A percentile compares a stretch with the other conserved stretches of the same genome.
Conservation (phyloP, 2,113 vertebrate genomes). For the Thalassoma bifasciatum region DNA sequence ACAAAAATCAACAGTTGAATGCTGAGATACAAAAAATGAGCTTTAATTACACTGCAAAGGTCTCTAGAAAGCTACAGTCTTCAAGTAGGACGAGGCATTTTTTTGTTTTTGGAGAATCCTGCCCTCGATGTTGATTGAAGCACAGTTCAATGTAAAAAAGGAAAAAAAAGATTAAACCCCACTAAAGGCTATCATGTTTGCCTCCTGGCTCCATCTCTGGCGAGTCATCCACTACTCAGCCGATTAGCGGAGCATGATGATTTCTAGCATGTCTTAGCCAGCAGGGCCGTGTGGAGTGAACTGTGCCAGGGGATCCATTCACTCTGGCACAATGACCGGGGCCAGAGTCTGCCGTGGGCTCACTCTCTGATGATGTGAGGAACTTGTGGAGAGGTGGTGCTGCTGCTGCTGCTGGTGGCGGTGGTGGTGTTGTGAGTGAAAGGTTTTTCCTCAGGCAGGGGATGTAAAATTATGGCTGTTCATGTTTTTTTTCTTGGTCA, state of each 20-base stretch:
- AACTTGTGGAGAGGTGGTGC: constrained; percentile 14
- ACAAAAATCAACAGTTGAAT: neutral
- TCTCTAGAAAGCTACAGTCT: neutral
- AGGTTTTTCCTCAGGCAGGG: constrained; percentile 18
- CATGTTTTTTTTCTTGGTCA: constrained; percentile 13
- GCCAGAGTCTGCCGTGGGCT: constrained; percentile 42
- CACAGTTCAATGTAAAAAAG: constrained; percentile 20
- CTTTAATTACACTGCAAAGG: neutral
- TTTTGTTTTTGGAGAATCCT: too few species aligned
- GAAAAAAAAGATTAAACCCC: constrained; percentile 42
- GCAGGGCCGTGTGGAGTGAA: constrained; percentile 15
- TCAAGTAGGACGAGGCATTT: too few species aligned
- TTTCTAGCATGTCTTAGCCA: constrained; percentile 42
- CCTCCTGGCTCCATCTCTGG: constrained; percentile 35
- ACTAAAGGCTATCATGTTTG: constrained; percentile 22
- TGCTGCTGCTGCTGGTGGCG: too few species aligned
- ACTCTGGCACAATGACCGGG: constrained; percentile 39
- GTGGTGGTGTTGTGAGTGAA: constrained; percentile 12
- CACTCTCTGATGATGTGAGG: constrained; percentile 52
- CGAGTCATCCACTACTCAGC: constrained; percentile 26
- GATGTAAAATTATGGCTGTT: constrained; percentile 25
- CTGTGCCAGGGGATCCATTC: constrained; percentile 45
- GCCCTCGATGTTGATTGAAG: neutral
- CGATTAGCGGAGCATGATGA: constrained; percentile 45
- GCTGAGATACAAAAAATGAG: neutral